A percentile compares a stretch with the other conserved stretches of the same genome.
These are phyloP conservation scores for Clupea harengus DNA, from an alignment of 2,113 vertebrate genomes.

Conservation along the genomic window DNA sequence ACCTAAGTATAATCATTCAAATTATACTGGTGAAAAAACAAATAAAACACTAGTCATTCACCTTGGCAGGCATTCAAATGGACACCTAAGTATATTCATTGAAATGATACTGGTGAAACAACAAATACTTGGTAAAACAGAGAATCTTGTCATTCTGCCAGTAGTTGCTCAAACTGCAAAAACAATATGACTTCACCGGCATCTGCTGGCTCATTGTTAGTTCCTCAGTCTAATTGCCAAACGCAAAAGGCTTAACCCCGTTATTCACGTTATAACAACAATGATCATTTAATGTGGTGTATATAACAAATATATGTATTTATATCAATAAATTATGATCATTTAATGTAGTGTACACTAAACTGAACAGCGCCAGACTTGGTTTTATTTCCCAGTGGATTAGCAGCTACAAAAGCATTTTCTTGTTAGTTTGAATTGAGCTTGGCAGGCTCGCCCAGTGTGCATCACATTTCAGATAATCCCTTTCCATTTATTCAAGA, in stretches of 20 bases:
- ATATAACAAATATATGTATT: too few species aligned
- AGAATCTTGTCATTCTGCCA: not conserved
- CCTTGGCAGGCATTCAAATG: not conserved
- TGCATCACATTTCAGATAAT: not conserved
- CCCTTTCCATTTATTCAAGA: not conserved
- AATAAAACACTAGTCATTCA: not conserved
- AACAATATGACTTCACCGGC: not conserved
- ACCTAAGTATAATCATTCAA: not conserved
- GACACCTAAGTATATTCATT: too few species aligned
- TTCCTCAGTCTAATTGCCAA: not conserved
- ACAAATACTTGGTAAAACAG: not conserved
- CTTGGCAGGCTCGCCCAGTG: not conserved
- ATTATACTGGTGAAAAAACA: not conserved
- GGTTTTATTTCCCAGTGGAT: not conserved
- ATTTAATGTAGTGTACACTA: not conserved
- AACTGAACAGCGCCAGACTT: not conserved
- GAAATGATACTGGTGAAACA: not conserved
- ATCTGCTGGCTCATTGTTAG: not conserved
- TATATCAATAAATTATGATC: not conserved
- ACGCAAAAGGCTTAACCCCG: not conserved
- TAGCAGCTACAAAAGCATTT: not conserved
- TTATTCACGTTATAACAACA: not conserved
- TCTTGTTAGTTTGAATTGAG: slow-evolving; percentile 1
- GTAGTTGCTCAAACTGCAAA: not conserved
- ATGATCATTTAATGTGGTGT: not conserved